These are phyloP conservation scores for Acropora tenuis DNA, from an alignment of 64 coral and sea anemone genomes.

Conservation along the genomic window DNA sequence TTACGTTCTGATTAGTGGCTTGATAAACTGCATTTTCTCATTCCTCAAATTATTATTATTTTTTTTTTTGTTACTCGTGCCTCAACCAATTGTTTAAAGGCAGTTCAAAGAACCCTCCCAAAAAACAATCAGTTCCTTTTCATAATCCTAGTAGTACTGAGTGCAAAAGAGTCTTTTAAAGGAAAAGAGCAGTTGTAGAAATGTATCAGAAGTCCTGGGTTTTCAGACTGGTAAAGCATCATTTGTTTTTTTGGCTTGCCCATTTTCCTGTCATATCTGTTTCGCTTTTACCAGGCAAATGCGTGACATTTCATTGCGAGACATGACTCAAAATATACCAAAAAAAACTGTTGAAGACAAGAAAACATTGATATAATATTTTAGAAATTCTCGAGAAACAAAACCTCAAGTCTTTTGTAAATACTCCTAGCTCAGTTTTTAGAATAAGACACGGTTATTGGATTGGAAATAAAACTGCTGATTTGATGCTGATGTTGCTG, in stretches of 20 bases:
- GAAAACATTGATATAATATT: conserved; percentile 1
- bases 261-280: neutral
- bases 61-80: conserved; percentile 1
- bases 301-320: neutral
- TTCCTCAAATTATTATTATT: neutral
- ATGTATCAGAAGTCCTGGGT: conserved; percentile 3
- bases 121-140: conserved; percentile 5
- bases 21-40: neutral
- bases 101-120: conserved; percentile 2
- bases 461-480: conserved; percentile 4
- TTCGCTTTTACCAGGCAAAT: conserved; percentile 3
- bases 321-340: conserved; percentile 4
- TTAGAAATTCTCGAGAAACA: neutral
- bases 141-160: conserved; percentile 4
- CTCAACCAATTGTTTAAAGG: conserved; percentile 1
- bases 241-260: conserved; percentile 4
- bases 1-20: conserved; percentile 3
- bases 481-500: neutral
- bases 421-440: neutral
- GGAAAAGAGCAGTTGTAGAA: conserved; percentile 3
- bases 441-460: neutral
- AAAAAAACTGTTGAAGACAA: conserved; percentile 5
- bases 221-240: neutral
- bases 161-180: neutral
- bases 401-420: conserved; percentile 1